Evolutionary conservation across 2,113 vertebrate genomes (phyloP), one percentile per base, ranked within the genome.

Genomic region (Oryzias curvinotus): DNA sequence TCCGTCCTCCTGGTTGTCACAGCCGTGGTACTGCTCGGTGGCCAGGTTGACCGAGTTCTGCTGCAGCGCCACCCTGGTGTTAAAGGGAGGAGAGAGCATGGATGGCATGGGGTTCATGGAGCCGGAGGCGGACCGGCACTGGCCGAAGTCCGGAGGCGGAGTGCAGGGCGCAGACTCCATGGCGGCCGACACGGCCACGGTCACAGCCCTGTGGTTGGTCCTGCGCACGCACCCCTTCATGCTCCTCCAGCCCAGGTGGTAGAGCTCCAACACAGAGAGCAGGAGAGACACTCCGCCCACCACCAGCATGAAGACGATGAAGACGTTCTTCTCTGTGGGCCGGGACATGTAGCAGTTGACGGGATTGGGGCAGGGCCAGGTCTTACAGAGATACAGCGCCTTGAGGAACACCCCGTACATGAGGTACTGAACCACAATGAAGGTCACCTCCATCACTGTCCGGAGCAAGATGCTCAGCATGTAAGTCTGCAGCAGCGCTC

Each of bases 261-360:
- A 96, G 19, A 99, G 80, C 82, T 99, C 97, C 0, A 94, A 79
- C 61, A 97, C 78, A 0, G 95, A 98, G 61, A 99, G 94, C 53
- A 96, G 85, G 0, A 99, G 91, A 1, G 96, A 99, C 57, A 99
- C 90, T 0, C 79, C 92, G 0, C 95, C 95, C 80, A 99, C 97
- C 0, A 92, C 93, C 83, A 98, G 83, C 97, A 99, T 98, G 72
- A 99, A 99, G 70, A 98, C 75, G 0, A 99, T 98, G 88, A 99
- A 99, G 50, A 99, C 93, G 0, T 98, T 99, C 87, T 99, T 99
- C 91, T 98, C 97, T 0, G 97, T 99, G 57, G 97, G 97, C 7
- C 97, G 91, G 6, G 97, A 99, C 60, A 99, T 94, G 0, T 96
- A 99, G 77, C 97, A 99, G 87, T 98, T 97, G 75, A 99, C 96